Evolutionary conservation across 1,140 invertebrate genomes (phyloP).

Genomic region (Cydia pomonella): DNA sequence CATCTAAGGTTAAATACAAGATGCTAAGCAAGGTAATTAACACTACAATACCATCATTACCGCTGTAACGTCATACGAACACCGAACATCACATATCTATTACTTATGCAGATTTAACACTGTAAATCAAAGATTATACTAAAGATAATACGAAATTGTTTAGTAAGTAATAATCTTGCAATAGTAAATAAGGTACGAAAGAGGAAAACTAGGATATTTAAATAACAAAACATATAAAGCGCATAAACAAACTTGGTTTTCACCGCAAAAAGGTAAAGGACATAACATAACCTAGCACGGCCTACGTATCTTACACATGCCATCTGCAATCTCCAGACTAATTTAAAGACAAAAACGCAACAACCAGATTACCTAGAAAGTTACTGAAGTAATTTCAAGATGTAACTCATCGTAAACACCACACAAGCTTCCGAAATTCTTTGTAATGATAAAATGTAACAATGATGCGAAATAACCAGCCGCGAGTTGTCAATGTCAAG

Average conservation of each 20-base stretch:
- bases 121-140: neutral
- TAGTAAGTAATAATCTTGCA: neutral
- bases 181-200: neutral
- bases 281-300: slow-evolving; percentile 67
- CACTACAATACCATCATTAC: slow-evolving; percentile 8
- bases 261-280: slow-evolving; percentile 52
- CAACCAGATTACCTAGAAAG: neutral
- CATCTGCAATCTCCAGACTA: slow-evolving; percentile 17
- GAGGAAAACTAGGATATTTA: neutral
- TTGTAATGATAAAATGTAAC: slow-evolving; percentile 6
- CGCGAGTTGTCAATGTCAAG: slow-evolving; percentile 30
- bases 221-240: neutral
- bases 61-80: neutral
- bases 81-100: neutral
- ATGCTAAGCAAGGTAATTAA: slow-evolving; percentile 22
- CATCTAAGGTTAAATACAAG: neutral
- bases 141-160: neutral
- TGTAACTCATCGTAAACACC: slow-evolving; percentile 24
- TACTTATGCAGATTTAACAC: neutral
- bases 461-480: slow-evolving; percentile 12
- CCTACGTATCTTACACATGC: slow-evolving; percentile 45
- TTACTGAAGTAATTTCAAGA: neutral
- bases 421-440: neutral
- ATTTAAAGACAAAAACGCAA: neutral
- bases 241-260: slow-evolving; percentile 53